phyloP scores from a whole-genome alignment of 2,113 vertebrate genomes.

The Engystomops pustulosus region DNA sequence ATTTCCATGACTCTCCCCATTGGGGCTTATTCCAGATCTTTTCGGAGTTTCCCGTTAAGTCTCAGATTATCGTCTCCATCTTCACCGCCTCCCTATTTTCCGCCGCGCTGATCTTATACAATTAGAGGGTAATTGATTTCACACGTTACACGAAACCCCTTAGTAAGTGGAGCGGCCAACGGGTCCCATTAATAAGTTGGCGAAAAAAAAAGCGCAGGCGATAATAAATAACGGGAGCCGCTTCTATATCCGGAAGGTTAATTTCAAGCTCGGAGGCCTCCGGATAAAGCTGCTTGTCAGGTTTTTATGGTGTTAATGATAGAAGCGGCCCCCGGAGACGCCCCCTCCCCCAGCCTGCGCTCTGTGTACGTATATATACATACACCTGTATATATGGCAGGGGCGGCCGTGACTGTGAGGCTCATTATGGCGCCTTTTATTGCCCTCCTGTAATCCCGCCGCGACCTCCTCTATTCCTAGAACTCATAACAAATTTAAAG shows the following conservation, averaged over 20 bases:
- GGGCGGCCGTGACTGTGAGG: not conserved
- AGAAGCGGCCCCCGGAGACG: not conserved
- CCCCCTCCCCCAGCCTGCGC: not conserved
- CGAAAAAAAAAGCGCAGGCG: not conserved
- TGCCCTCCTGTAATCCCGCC: not conserved
- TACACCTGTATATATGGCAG: not conserved
- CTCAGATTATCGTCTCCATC: too few species aligned
- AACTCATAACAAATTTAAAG: conserved; percentile 35
- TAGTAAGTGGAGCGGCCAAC: not conserved
- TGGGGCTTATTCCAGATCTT: not conserved
- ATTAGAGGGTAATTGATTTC: not conserved
- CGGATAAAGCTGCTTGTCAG: conserved; percentile 12
- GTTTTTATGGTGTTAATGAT: conserved; percentile 18
- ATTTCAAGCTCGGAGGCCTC: conserved; percentile 32
- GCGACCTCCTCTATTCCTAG: conserved; percentile 34
- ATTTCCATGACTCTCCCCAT: too few species aligned
- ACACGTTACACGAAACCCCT: not conserved
- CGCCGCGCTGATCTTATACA: not conserved
- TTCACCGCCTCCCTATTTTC: not conserved
- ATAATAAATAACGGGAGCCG: not conserved
- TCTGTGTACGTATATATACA: not conserved
- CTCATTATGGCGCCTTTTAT: not conserved
- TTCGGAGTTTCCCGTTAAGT: not conserved
- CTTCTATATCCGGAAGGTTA: conserved; percentile 18
- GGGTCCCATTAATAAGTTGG: not conserved